Evolutionary conservation across 1,140 invertebrate genomes (phyloP).

Genomic region (Conus betulinus): DNA sequence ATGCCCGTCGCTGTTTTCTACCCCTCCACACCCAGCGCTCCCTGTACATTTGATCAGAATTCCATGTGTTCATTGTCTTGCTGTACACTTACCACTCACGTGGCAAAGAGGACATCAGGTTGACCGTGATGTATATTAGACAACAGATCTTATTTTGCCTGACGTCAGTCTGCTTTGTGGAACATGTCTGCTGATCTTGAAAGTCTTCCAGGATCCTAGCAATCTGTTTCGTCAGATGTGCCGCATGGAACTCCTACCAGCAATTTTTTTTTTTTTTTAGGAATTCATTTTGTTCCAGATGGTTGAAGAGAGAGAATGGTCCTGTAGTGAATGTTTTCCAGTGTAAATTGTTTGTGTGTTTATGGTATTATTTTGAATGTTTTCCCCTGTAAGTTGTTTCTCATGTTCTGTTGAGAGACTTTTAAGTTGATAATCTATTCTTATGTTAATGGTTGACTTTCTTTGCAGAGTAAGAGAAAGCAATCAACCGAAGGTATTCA

Average conservation of each 20-base stretch:
- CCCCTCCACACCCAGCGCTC: neutral
- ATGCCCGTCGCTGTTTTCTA: neutral
- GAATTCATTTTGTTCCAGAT: neutral
- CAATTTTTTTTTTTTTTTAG: neutral
- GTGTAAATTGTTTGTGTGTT: too few species aligned
- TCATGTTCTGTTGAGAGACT: too few species aligned
- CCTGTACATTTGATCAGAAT: neutral
- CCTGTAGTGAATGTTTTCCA: neutral
- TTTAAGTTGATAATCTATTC: too few species aligned
- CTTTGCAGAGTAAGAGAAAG: too few species aligned
- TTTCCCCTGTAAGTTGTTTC: too few species aligned
- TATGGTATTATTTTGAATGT: too few species aligned
- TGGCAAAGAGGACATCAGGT: neutral
- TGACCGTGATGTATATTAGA: neutral
- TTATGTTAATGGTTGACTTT: too few species aligned
- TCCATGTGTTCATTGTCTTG: neutral
- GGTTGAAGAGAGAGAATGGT: neutral
- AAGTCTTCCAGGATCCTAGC: neutral
- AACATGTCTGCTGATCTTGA: neutral
- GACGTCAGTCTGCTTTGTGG: neutral
- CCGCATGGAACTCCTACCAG: neutral
- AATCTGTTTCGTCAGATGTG: neutral
- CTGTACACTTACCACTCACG: neutral
- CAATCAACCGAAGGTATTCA: too few species aligned
- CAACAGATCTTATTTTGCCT: too few species aligned